phyloP scores from a whole-genome alignment of 2,888 invertebrate genomes.

The Drosophila melanosoma region DNA sequence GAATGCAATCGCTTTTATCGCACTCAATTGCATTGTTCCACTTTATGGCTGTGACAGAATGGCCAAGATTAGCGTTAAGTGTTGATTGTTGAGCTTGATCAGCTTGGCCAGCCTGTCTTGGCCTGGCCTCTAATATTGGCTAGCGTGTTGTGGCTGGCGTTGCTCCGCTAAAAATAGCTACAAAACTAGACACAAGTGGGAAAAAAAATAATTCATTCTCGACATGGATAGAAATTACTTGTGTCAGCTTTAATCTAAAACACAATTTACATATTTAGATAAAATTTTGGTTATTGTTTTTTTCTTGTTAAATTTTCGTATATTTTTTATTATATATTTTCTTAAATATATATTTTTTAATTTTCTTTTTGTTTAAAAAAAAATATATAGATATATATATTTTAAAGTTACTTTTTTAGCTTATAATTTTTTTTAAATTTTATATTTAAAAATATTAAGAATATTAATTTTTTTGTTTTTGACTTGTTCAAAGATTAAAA shows the following conservation, averaged over 20 bases:
- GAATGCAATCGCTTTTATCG: constrained; percentile 18
- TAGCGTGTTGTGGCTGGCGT: constrained; percentile 40
- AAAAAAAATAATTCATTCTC: not conserved
- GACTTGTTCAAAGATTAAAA: not conserved
- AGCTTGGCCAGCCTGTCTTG: constrained; percentile 36
- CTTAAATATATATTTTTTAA: too few species aligned
- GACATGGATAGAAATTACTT: not conserved
- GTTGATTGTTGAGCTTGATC: constrained; percentile 21
- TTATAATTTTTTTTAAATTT: too few species aligned
- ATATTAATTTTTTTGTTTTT: not conserved
- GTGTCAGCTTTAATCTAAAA: not conserved
- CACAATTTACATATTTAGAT: not conserved
- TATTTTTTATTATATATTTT: too few species aligned
- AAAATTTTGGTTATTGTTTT: too few species aligned
- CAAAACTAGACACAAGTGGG: not conserved
- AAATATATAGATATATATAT: too few species aligned
- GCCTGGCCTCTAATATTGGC: constrained; percentile 19
- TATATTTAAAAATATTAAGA: too few species aligned
- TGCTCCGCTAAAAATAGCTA: constrained; percentile 57
- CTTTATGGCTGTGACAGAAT: constrained; percentile 40
- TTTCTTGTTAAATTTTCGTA: too few species aligned
- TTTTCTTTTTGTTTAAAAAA: too few species aligned
- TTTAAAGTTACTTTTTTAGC: too few species aligned
- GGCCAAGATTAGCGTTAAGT: constrained; percentile 49
- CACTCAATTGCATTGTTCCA: constrained; percentile 56